Evolutionary conservation across 35 echinoderm and acorn worm genomes (phyloP).

Genomic region (Hemicentrotus pulcherrimus): DNA sequence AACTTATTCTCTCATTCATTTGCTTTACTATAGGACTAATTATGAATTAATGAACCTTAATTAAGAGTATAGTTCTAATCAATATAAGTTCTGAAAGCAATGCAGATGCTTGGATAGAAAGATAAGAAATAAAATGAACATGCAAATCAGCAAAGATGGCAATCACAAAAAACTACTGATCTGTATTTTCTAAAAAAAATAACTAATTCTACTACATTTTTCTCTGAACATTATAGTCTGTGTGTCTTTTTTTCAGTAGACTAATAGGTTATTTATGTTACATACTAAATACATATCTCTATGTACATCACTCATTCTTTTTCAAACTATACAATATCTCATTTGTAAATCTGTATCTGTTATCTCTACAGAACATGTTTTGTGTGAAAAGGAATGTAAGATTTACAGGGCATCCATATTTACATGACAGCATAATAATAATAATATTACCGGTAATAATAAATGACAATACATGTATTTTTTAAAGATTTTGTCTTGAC

Average conservation of each 20-base stretch:
- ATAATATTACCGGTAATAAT: background rate
- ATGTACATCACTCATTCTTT: background rate
- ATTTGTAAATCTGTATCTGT: background rate
- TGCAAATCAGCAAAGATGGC: background rate
- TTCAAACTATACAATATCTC: slow-evolving; percentile 8
- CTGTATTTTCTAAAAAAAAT: background rate
- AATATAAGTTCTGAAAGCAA: background rate
- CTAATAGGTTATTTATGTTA: background rate
- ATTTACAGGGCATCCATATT: slow-evolving; percentile 16
- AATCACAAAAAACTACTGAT: background rate
- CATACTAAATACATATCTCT: slow-evolving; percentile 35
- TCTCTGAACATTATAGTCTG: background rate
- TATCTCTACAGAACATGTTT: slow-evolving; percentile 28
- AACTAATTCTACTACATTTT: background rate
- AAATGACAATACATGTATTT: background rate
- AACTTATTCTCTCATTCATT: background rate
- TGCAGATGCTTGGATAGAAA: background rate
- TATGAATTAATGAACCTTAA: too few relatives aligned
- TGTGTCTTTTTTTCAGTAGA: background rate
- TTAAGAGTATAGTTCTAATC: background rate
- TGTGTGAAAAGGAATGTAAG: slow-evolving; percentile 30
- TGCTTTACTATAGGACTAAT: background rate
- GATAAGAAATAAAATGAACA: background rate
- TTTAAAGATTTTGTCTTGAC: background rate
- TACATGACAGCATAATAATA: slow-evolving; percentile 5